Conservation (phyloP, 1,140 invertebrate species). For the Drosophila gunungcola region DNA sequence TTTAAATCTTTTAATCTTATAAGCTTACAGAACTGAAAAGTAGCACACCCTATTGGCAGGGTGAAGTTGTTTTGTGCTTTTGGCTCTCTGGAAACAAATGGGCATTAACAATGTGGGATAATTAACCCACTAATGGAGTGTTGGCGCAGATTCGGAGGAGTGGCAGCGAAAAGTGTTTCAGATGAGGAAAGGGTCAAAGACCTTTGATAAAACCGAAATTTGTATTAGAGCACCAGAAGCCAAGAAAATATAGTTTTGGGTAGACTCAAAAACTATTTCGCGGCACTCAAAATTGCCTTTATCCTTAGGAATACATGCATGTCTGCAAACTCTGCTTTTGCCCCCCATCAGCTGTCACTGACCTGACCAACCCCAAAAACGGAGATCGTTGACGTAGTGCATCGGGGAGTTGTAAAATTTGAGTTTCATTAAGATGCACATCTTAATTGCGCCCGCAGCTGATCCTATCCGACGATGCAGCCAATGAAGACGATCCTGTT, state of each 20-base stretch:
- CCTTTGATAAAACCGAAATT: neutral
- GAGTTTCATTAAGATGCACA: slow-evolving; percentile 34
- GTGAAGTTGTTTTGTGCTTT: slow-evolving; percentile 17
- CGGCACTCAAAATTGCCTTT: slow-evolving; percentile 9
- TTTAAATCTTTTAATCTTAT: no score
- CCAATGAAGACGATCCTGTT: slow-evolving; percentile 31
- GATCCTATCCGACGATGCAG: neutral
- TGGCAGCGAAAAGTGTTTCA: neutral
- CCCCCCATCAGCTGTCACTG: slow-evolving; percentile 1
- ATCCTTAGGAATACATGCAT: neutral
- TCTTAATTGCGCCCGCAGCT: slow-evolving; percentile 35
- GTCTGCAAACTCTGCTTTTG: slow-evolving; percentile 1
- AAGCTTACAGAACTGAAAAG: neutral
- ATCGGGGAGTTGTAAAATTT: slow-evolving; percentile 11
- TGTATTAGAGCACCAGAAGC: neutral
- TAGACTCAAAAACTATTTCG: neutral
- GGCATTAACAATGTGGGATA: slow-evolving; percentile 14
- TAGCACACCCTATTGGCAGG: neutral
- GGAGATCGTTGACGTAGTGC: neutral
- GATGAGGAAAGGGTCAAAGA: slow-evolving; percentile 4
- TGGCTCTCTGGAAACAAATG: slow-evolving; percentile 22
- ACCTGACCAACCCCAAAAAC: slow-evolving; percentile 23
- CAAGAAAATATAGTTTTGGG: slow-evolving; percentile 2
- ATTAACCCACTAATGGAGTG: slow-evolving; percentile 27
- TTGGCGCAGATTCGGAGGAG: neutral